Conservation (phyloP, 53 echinoderm and acorn worm species). For the Zoroaster sp. region DNA sequence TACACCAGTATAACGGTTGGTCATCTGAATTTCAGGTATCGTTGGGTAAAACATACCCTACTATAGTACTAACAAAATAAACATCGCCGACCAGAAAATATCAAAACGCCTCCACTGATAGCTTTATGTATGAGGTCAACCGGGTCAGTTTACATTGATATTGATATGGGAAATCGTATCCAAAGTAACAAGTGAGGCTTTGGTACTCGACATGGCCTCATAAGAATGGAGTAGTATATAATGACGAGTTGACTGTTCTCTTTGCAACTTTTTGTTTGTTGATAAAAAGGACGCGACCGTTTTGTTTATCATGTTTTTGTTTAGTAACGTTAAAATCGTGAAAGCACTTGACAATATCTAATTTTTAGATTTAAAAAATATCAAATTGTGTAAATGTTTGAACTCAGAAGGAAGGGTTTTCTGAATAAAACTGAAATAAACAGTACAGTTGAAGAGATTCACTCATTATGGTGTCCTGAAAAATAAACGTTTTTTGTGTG, state of each 20-base stretch:
- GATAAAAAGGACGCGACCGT: background rate
- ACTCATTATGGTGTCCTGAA: no score
- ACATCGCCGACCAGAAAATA: background rate
- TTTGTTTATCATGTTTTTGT: background rate
- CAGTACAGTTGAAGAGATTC: no score
- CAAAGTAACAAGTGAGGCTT: conserved; percentile 9
- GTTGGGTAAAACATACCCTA: background rate
- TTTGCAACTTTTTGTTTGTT: background rate
- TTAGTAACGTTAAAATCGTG: no score
- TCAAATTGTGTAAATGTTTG: no score
- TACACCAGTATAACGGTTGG: background rate
- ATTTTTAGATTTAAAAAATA: no score
- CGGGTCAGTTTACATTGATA: background rate
- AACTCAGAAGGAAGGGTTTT: no score
- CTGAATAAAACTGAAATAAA: no score
- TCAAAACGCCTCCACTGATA: background rate
- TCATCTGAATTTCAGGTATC: background rate
- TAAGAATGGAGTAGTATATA: background rate
- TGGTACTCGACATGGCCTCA: background rate
- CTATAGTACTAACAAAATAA: background rate
- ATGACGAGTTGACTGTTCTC: background rate
- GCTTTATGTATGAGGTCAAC: background rate
- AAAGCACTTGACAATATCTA: no score
- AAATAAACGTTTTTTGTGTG: no score
- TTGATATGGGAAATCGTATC: background rate